phyloP scores from a whole-genome alignment of 2,113 vertebrate genomes.

The Neopipo cinnamomea region DNA sequence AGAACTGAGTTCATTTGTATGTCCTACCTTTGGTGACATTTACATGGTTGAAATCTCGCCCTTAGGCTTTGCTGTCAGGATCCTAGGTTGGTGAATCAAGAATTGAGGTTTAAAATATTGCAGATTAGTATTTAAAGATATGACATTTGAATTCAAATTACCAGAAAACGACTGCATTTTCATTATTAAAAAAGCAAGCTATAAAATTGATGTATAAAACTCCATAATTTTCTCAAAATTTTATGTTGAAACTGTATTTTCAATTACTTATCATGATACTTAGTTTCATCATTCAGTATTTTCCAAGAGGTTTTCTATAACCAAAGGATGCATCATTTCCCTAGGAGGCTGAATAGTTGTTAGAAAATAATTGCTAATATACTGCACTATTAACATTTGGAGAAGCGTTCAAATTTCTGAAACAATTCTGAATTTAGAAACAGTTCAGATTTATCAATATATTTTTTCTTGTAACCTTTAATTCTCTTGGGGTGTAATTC shows the following conservation, averaged over 20 bases:
- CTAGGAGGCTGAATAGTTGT: background rate
- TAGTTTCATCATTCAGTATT: slow-evolving; percentile 31
- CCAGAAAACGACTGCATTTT: background rate
- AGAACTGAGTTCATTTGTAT: background rate
- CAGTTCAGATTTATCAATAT: background rate
- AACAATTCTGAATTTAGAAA: background rate
- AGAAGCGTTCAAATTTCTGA: background rate
- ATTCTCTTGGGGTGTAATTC: background rate
- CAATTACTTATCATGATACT: background rate
- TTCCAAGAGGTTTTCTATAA: background rate
- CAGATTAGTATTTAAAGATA: slow-evolving; percentile 15
- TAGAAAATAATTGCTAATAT: slow-evolving; percentile 8
- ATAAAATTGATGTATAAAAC: background rate
- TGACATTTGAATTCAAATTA: slow-evolving; percentile 25
- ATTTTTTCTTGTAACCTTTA: background rate
- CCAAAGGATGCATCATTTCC: background rate
- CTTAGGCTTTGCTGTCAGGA: background rate
- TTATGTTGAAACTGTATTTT: slow-evolving; percentile 7
- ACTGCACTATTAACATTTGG: background rate
- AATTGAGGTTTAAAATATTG: background rate
- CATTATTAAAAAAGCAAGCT: background rate
- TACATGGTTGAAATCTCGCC: background rate
- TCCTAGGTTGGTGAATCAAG: background rate
- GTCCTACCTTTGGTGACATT: background rate
- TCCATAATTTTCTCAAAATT: slow-evolving; percentile 19